These are phyloP conservation scores for Andrena praecox DNA, from an alignment of 2,888 invertebrate species.

Conservation along the genomic window DNA sequence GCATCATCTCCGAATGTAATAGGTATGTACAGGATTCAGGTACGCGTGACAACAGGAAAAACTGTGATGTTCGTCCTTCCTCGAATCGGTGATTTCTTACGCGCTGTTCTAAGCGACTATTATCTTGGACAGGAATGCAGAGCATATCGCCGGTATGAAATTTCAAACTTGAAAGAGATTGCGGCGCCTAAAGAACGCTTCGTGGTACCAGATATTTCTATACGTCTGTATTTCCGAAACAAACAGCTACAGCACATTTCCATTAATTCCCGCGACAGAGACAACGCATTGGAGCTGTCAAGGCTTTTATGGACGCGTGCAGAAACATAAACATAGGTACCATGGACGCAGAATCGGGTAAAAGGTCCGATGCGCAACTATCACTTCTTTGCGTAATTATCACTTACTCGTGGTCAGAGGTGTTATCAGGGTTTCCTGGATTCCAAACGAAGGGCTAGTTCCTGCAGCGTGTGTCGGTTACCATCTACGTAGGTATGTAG, in stretches of 20 bases:
- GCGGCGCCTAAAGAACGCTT: neutral
- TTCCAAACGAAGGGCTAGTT: conserved; percentile 36
- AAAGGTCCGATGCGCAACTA: neutral
- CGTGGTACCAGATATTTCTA: neutral
- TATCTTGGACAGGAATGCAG: neutral
- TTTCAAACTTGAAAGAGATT: neutral
- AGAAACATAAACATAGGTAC: too few relatives aligned
- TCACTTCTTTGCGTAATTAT: conserved; percentile 21
- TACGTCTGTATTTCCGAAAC: neutral
- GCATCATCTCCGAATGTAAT: neutral
- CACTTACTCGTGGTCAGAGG: conserved; percentile 49
- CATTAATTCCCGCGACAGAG: too few relatives aligned
- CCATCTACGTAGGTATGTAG: neutral
- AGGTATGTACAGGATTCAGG: too few relatives aligned
- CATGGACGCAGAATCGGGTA: neutral
- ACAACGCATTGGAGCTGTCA: too few relatives aligned
- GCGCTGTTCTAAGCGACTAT: neutral
- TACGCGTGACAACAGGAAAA: neutral
- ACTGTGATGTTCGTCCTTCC: neutral
- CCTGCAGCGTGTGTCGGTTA: conserved; percentile 18
- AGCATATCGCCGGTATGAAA: neutral
- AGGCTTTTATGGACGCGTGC: too few relatives aligned
- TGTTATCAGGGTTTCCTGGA: neutral
- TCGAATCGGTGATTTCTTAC: neutral
- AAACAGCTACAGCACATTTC: too few relatives aligned